Evolutionary conservation across 2,113 vertebrate genomes (phyloP), one percentile per base, ranked within the genome.

Genomic region (Lasiurus cinereus): DNA sequence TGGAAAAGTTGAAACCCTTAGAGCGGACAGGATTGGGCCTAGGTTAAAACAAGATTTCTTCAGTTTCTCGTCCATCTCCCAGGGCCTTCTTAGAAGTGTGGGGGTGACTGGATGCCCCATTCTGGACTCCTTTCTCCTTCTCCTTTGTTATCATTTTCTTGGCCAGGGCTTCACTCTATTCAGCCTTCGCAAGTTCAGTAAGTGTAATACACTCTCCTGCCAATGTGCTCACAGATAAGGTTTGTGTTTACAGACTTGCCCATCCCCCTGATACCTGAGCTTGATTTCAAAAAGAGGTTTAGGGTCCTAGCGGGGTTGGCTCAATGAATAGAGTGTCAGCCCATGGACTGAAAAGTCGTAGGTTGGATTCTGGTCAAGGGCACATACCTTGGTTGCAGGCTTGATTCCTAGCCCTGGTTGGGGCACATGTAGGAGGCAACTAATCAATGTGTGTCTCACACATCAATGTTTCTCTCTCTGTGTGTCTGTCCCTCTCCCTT

Each of bases 201-300:
- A 64, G 48, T 5, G 24, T 24, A 66, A 90, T 12, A 62, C 31
- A 14, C 19, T 59, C 59, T 72, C 12, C 27, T 39, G 48, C 22
- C 43, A 39, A 22, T 31, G 15, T 72, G 56, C 31, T 31, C 8
- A n/a, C 43, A 52, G 80, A 13, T 31, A 72, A 91, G 70, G 33
- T 77, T 13, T 39, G 21, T 66, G 16, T 76, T 74, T 64, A 43
- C 70, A 93, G 59, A 69, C 4, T 22, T 15, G 36, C 22, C 72
- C 73, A 52, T 15, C 8, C 29, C 19, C 48, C 12, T 4, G 31
- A 54, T 15, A 16, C 0, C 4, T 46, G 54, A 67, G 13, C 82
- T 93, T 88, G 88, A 54, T 73, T 96, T 90, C 85, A 43, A 64
- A 89, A 89, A 18, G 16, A 21, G 29, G 62, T 50, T 78, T 74